Percentiles rank a stretch among this genome's conserved stretches.
Evolutionary conservation across 2,888 invertebrate genomes (phyloP).

Genomic region (Macaria notata): DNA sequence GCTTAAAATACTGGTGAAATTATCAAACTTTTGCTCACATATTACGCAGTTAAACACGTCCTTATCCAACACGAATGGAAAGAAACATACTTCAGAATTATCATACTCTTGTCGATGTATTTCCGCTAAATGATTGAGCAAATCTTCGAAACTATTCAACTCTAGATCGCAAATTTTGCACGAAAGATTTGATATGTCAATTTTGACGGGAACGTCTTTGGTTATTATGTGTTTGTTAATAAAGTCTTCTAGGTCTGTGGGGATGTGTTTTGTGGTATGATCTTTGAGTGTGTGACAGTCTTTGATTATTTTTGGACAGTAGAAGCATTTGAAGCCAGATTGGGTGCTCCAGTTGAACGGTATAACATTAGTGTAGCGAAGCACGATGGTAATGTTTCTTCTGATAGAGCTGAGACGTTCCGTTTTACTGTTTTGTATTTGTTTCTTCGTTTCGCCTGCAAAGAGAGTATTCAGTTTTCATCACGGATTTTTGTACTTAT

Average conservation of each 20-base stretch:
- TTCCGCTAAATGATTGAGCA: conserved; percentile 50
- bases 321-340: conserved; percentile 65
- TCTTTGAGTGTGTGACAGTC: conserved; percentile 52
- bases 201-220: conserved; percentile 64
- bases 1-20: conserved; percentile 51
- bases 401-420: conserved; percentile 52
- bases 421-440: conserved; percentile 40
- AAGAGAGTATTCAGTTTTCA: conserved; percentile 44
- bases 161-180: conserved; percentile 51
- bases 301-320: conserved; percentile 55
- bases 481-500: too few relatives aligned
- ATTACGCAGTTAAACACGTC: conserved; percentile 52
- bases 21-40: conserved; percentile 54
- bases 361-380: conserved; percentile 55
- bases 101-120: conserved; percentile 53
- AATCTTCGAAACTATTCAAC: conserved; percentile 45
- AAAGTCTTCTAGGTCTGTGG: conserved; percentile 46
- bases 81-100: conserved; percentile 44
- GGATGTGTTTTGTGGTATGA: conserved; percentile 50
- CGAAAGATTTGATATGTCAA: conserved; percentile 53
- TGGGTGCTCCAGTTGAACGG: conserved; percentile 66
- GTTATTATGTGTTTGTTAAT: conserved; percentile 53
- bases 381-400: conserved; percentile 53
- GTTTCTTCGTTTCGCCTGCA: conserved; percentile 54
- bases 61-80: conserved; percentile 58